Percentiles rank a stretch among this genome's conserved stretches.
phyloP scores from a whole-genome alignment of 92 coral and sea anemone species.

The Heteractis magnifica region DNA sequence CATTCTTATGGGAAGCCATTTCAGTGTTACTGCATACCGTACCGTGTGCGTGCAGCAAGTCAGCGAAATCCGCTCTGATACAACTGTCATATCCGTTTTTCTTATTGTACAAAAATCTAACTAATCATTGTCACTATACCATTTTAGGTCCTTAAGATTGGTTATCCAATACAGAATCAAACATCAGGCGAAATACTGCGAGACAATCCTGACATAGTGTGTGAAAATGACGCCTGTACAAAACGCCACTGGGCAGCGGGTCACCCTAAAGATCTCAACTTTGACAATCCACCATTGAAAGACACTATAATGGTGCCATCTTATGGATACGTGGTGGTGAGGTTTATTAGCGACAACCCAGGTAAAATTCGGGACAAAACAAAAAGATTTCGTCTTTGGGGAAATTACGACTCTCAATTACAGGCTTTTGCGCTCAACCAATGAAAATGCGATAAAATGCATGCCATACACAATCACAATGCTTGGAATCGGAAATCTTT shows the following conservation, averaged over 20 bases:
- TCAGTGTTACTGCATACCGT: no score
- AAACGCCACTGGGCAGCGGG: conserved; percentile 49
- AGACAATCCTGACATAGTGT: conserved; percentile 47
- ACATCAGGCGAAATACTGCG: conserved; percentile 38
- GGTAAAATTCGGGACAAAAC: conserved; percentile 3
- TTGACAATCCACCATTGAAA: conserved; percentile 54
- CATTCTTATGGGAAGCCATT: no score
- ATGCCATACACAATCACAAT: no score
- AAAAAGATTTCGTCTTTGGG: no score
- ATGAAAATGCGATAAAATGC: neutral
- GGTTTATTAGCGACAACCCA: conserved; percentile 64
- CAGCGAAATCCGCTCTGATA: no score
- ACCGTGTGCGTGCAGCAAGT: no score
- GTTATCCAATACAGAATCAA: conserved; percentile 49
- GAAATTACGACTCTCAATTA: no score
- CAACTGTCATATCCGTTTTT: no score
- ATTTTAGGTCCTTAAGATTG: conserved; percentile 43
- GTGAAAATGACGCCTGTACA: conserved; percentile 51
- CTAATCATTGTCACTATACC: neutral
- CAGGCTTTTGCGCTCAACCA: neutral
- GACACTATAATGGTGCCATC: conserved; percentile 70
- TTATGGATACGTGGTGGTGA: conserved; percentile 68
- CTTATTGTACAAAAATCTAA: no score
- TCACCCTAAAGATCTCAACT: conserved; percentile 33
- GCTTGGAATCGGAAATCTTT: no score